phyloP scores from a whole-genome alignment of 2,113 vertebrate genomes.

The Lota lota region DNA sequence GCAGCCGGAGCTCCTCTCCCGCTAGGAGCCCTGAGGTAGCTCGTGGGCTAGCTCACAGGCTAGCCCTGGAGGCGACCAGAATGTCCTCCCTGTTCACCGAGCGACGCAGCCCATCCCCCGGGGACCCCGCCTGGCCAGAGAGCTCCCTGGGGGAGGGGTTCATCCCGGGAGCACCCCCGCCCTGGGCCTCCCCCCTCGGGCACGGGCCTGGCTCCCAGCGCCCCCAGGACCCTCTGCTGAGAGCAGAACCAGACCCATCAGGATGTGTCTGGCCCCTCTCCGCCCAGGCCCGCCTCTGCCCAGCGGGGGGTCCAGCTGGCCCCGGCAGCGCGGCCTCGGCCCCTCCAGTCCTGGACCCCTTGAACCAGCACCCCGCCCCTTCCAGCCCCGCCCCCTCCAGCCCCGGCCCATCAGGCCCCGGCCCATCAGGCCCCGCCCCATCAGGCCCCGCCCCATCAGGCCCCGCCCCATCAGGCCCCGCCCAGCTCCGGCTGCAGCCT shows the following conservation, averaged over 20 bases:
- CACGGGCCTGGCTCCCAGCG: conserved; percentile 8
- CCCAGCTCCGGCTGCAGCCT: conserved; percentile 41
- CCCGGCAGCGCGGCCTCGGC: conserved; percentile 26
- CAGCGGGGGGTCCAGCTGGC: conserved; percentile 37
- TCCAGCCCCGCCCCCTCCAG: conserved; percentile 4
- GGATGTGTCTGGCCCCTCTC: conserved; percentile 30
- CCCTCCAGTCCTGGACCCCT: conserved; percentile 45
- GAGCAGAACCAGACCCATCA: conserved; percentile 22
- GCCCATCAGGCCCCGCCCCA: conserved; percentile 39
- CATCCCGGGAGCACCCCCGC: conserved; percentile 31
- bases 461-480: conserved; percentile 15
- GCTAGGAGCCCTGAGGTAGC: conserved; percentile 47
- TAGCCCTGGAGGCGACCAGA: conserved; percentile 53
- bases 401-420: conserved; percentile 37
- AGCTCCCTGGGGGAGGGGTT: conserved; percentile 34
- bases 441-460: conserved; percentile 9
- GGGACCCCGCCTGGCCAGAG: conserved; percentile 43
- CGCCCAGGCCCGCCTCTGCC: conserved; percentile 22
- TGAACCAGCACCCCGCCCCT: conserved; percentile 17
- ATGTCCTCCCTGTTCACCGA: conserved; percentile 50
- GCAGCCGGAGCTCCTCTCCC: conserved; percentile 36
- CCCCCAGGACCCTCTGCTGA: conserved; percentile 14
- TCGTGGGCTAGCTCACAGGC: conserved; percentile 34
- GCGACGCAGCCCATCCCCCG: conserved; percentile 51
- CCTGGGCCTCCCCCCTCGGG: conserved; percentile 18